Percentiles rank a stretch among this genome's conserved stretches.
Evolutionary conservation across 2,113 vertebrate genomes (phyloP).

Genomic region (Hyperopisus bebe): DNA sequence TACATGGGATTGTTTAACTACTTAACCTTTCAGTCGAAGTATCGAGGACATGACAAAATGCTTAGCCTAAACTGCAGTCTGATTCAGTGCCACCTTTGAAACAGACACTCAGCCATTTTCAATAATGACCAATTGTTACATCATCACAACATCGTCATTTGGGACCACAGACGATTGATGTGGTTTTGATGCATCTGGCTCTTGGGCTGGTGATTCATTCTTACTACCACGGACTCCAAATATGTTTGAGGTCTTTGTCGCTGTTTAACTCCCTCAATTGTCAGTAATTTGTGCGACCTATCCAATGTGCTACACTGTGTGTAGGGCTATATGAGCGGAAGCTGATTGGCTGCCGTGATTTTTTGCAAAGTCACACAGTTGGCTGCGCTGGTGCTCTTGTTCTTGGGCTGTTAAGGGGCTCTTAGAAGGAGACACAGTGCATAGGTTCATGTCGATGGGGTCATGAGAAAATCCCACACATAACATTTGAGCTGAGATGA

Average conservation of each 20-base stretch:
- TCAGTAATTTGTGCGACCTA: neutral
- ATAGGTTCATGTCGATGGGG: neutral
- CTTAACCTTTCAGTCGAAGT: constrained; percentile 6
- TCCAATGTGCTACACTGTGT: neutral
- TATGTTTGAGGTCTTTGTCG: neutral
- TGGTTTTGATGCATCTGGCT: neutral
- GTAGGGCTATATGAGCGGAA: neutral
- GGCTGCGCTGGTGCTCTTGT: neutral
- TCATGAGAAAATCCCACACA: constrained; percentile 4
- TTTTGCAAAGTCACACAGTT: neutral
- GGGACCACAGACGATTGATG: neutral
- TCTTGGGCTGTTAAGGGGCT: neutral
- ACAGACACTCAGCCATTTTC: neutral
- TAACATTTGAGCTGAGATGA: neutral
- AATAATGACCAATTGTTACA: neutral
- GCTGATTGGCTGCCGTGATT: neutral
- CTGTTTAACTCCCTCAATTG: neutral
- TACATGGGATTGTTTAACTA: neutral
- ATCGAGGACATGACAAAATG: neutral
- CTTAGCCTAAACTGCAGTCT: neutral
- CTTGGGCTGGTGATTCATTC: constrained; percentile 23
- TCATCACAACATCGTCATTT: constrained; percentile 9
- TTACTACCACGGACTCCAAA: constrained; percentile 18
- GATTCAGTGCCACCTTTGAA: constrained; percentile 9
- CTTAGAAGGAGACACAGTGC: neutral